A percentile compares a stretch with the other conserved stretches of the same genome.
phyloP scores from a whole-genome alignment of 2,888 invertebrate species.

The Venusia cambrica region DNA sequence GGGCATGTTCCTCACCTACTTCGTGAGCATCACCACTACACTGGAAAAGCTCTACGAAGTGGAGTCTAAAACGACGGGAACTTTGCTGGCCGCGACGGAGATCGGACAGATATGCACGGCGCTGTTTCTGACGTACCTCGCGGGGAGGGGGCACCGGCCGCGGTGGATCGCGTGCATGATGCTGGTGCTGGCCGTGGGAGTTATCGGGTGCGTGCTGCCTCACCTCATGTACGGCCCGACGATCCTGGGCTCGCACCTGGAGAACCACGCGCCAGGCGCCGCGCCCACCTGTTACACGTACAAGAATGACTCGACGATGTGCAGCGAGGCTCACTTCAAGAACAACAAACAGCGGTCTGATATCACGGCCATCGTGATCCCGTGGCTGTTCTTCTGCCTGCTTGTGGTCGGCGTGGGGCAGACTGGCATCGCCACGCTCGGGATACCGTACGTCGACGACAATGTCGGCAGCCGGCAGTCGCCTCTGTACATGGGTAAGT shows the following conservation, averaged over 20 bases:
- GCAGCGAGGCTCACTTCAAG: conserved; percentile 82
- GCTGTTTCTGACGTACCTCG: conserved; percentile 92
- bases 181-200: conserved; percentile 92
- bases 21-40: conserved; percentile 95
- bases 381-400: conserved; percentile 93
- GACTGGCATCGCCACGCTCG: conserved; percentile 94
- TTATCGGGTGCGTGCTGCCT: conserved; percentile 92
- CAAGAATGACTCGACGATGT: conserved; percentile 53
- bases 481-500: conserved; percentile 93
- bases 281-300: conserved; percentile 54
- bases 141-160: conserved; percentile 94
- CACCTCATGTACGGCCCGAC: conserved; percentile 92
- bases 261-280: conserved; percentile 57
- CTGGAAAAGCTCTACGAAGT: conserved; percentile 96
- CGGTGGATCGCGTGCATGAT: conserved; percentile 97
- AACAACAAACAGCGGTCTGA: conserved; percentile 87
- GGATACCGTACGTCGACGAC: conserved; percentile 96
- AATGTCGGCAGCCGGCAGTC: conserved; percentile 96
- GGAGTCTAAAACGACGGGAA: conserved; percentile 94
- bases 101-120: conserved; percentile 96
- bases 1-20: conserved; percentile 97
- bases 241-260: conserved; percentile 77
- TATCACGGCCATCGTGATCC: conserved; percentile 90
- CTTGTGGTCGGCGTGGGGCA: conserved; percentile 95
- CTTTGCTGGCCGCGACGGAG: conserved; percentile 94